These are phyloP conservation scores for Syndactyla subalaris DNA, from an alignment of 2,797 vertebrate species.

Conservation along the genomic window DNA sequence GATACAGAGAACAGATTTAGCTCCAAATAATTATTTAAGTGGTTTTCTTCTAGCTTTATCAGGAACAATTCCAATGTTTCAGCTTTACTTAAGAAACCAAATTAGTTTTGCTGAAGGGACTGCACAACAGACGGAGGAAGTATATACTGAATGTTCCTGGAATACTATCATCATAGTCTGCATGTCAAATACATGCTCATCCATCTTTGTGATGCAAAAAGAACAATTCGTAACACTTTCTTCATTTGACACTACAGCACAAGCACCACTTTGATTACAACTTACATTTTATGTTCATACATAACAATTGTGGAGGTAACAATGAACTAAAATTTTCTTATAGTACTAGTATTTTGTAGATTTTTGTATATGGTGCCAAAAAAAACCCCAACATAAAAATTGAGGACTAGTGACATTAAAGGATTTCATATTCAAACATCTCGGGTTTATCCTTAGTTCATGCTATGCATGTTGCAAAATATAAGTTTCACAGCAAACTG, in stretches of 20 bases:
- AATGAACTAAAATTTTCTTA: background rate
- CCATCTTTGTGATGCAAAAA: background rate
- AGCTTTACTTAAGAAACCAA: background rate
- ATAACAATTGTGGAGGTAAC: background rate
- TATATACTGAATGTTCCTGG: background rate
- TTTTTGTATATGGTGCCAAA: background rate
- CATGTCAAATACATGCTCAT: background rate
- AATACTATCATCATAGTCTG: background rate
- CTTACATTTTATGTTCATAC: background rate
- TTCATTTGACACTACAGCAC: background rate
- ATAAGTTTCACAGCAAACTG: background rate
- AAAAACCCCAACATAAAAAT: background rate
- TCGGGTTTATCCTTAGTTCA: background rate
- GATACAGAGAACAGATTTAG: background rate
- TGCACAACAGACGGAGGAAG: background rate
- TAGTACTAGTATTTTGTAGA: background rate
- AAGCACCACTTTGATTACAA: background rate
- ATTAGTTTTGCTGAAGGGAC: background rate
- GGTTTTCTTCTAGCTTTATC: background rate
- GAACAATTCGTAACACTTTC: background rate
- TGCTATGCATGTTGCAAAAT: background rate
- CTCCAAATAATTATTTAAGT: background rate
- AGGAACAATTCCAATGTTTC: background rate
- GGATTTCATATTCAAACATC: background rate
- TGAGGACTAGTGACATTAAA: background rate